A percentile compares a stretch with the other conserved stretches of the same genome.
Conservation (phyloP, 2,888 invertebrate species). For the Ectemnius cavifrons region DNA sequence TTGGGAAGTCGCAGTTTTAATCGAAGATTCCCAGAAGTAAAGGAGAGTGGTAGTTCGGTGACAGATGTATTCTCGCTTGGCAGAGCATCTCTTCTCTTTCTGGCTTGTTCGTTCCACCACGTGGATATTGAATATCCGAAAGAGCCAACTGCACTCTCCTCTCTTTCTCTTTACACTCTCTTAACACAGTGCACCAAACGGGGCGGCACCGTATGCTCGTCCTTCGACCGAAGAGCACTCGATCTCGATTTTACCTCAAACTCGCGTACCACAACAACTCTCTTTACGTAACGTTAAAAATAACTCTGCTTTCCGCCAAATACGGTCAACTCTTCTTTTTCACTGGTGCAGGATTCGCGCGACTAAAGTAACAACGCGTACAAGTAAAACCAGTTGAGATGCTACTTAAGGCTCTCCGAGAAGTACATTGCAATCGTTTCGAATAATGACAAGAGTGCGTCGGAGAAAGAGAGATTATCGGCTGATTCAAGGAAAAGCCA, state of each 20-base stretch:
- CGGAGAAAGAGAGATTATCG: too few relatives aligned
- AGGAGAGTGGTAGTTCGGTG: conserved; percentile 8
- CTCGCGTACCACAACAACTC: not conserved
- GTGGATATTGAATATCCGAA: conserved; percentile 14
- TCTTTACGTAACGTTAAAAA: too few relatives aligned
- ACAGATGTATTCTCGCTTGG: conserved; percentile 26
- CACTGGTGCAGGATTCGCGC: not conserved
- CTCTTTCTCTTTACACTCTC: conserved; percentile 13
- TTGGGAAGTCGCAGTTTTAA: too few relatives aligned
- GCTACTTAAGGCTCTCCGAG: too few relatives aligned
- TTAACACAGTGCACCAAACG: conserved; percentile 16
- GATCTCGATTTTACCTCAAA: not conserved
- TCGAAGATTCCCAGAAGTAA: conserved; percentile 2
- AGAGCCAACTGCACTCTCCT: conserved; percentile 16
- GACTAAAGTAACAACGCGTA: too few relatives aligned
- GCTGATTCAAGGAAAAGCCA: too few relatives aligned
- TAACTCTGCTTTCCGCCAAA: too few relatives aligned
- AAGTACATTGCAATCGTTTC: too few relatives aligned
- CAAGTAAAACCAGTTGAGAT: too few relatives aligned
- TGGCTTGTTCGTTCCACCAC: not conserved
- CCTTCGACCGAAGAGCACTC: not conserved
- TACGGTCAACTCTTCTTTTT: not conserved
- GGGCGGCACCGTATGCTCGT: conserved; percentile 6
- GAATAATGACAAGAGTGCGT: too few relatives aligned
- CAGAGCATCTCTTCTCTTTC: conserved; percentile 20